A percentile compares a stretch with the other conserved stretches of the same genome.
Evolutionary conservation across 2,888 invertebrate genomes (phyloP).

Genomic region (Ptycholaimellus sp.): DNA sequence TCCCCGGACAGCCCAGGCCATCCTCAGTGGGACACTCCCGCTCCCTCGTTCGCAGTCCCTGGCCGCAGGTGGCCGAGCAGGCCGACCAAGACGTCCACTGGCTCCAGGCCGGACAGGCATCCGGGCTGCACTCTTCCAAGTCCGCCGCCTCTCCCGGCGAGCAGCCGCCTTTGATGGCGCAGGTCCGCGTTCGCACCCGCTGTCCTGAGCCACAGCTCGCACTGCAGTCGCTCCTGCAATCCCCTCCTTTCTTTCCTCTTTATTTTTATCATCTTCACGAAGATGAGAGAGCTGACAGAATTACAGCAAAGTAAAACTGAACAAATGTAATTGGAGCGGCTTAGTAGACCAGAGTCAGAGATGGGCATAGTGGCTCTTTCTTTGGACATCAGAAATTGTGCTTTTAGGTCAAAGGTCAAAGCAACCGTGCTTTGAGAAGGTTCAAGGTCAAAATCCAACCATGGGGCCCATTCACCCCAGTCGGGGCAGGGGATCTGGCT

Average conservation of each 20-base stretch:
- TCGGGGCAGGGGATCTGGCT: slow-evolving; percentile 8
- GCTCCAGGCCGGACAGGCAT: slow-evolving; percentile 2
- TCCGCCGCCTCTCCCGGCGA: slow-evolving; percentile 2
- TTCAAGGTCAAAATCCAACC: too few relatives aligned
- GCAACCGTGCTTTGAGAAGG: too few relatives aligned
- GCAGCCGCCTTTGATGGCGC: slow-evolving; percentile 2
- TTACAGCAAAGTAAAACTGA: too few relatives aligned
- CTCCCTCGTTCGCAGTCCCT: slow-evolving; percentile 2
- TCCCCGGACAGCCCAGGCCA: slow-evolving; percentile 5
- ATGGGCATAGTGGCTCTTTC: too few relatives aligned
- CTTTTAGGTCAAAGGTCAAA: too few relatives aligned
- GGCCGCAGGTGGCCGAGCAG: slow-evolving; percentile 4
- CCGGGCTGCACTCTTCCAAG: slow-evolving; percentile 1
- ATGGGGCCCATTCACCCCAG: slow-evolving; percentile 8
- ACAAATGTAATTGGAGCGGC: neutral
- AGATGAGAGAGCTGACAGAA: too few relatives aligned
- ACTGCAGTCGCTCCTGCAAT: slow-evolving; percentile 4
- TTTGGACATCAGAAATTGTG: too few relatives aligned
- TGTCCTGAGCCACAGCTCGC: slow-evolving; percentile 5
- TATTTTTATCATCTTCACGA: too few relatives aligned
- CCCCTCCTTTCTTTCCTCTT: too few relatives aligned
- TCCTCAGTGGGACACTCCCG: slow-evolving; percentile 1
- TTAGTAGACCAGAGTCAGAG: too few relatives aligned
- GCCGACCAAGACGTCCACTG: slow-evolving; percentile 2
- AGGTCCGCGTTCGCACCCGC: slow-evolving; percentile 3